These are phyloP conservation scores for Hyperoplus lanceolatus DNA, from an alignment of 2,797 vertebrate genomes.

Conservation along the genomic window DNA sequence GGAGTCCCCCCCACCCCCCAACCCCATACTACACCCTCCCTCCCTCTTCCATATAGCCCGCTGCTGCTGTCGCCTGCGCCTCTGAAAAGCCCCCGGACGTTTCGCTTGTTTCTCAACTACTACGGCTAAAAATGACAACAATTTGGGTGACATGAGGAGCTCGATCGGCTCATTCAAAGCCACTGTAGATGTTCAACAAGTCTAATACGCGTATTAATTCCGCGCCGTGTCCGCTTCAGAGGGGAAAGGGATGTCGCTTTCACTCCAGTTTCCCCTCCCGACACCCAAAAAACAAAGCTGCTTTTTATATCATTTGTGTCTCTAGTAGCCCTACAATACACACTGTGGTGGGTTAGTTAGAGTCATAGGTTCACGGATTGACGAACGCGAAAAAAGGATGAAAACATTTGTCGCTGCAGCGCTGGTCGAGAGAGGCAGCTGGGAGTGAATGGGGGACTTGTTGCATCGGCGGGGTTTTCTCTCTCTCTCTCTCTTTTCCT, in stretches of 20 bases:
- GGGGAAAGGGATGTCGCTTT: conserved; percentile 56
- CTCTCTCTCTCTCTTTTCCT: conserved; percentile 51
- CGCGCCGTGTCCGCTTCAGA: conserved; percentile 34
- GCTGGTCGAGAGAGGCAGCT: conserved; percentile 67
- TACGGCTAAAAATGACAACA: conserved; percentile 25
- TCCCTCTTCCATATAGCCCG: no score
- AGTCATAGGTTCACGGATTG: background rate
- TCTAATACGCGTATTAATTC: conserved; percentile 44
- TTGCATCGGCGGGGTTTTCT: conserved; percentile 86
- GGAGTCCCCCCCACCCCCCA: conserved; percentile 44
- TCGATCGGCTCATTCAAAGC: background rate
- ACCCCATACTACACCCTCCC: conserved; percentile 1
- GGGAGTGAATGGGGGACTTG: conserved; percentile 89
- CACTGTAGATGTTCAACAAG: conserved; percentile 30
- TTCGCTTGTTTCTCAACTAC: conserved; percentile 53
- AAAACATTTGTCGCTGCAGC: conserved; percentile 24
- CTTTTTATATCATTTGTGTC: conserved; percentile 13
- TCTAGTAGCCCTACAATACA: background rate
- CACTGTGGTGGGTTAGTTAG: background rate
- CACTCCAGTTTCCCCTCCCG: conserved; percentile 55
- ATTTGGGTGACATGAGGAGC: conserved; percentile 3
- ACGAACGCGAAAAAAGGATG: background rate
- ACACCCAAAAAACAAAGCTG: conserved; percentile 38
- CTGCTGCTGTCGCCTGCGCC: conserved; percentile 35
- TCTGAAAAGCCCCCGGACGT: conserved; percentile 56